Evolutionary conservation across 2,888 invertebrate species (phyloP).

Genomic region (Argyresthia albistria): DNA sequence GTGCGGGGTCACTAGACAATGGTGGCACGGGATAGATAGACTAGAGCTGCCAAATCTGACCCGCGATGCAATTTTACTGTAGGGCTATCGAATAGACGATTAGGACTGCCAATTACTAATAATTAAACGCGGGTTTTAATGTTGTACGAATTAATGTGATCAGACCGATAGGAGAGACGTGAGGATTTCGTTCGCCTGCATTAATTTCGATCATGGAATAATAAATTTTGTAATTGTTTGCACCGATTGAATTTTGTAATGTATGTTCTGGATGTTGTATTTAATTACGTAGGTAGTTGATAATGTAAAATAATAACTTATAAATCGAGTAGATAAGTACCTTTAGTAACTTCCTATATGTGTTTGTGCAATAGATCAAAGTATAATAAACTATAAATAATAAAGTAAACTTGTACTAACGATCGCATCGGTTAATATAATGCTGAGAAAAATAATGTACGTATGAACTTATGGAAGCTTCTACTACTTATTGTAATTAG

Average conservation of each 20-base stretch:
- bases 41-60: slow-evolving; percentile 6
- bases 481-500: slow-evolving; percentile 57
- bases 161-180: slow-evolving; percentile 43
- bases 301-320: slow-evolving; percentile 61
- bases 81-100: slow-evolving; percentile 31
- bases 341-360: slow-evolving; percentile 49
- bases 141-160: slow-evolving; percentile 57
- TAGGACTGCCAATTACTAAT: slow-evolving; percentile 61
- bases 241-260: slow-evolving; percentile 65
- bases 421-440: slow-evolving; percentile 24
- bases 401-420: slow-evolving; percentile 19
- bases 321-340: slow-evolving; percentile 56
- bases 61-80: background rate
- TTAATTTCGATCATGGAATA: slow-evolving; percentile 36
- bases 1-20: background rate
- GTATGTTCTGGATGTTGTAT: slow-evolving; percentile 68
- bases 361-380: slow-evolving; percentile 65
- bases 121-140: slow-evolving; percentile 50
- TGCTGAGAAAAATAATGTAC: slow-evolving; percentile 25
- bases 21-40: slow-evolving; percentile 3
- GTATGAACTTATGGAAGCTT: slow-evolving; percentile 57
- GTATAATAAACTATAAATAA: slow-evolving; percentile 30
- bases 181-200: slow-evolving; percentile 38
- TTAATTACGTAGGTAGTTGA: slow-evolving; percentile 61
- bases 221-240: slow-evolving; percentile 60